phyloP scores from a whole-genome alignment of 2,797 vertebrate species.

The Pogoniulus pusillus region DNA sequence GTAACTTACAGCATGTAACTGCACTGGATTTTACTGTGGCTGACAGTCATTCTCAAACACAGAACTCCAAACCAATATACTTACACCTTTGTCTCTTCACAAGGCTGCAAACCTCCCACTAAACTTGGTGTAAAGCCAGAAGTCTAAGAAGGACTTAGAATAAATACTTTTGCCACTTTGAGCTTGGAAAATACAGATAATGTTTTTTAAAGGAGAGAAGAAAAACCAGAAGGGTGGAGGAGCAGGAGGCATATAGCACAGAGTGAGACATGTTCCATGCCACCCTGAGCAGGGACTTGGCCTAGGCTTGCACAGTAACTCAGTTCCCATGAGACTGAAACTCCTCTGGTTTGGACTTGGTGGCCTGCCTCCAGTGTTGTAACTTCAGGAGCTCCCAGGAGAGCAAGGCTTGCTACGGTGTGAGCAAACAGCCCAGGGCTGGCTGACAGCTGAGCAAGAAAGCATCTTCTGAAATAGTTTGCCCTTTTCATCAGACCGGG shows the following conservation, averaged over 20 bases:
- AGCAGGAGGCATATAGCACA: not conserved
- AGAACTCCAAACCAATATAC: not conserved
- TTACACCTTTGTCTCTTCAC: not conserved
- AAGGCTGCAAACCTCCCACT: not conserved
- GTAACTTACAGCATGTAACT: not conserved
- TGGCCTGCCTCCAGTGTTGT: rapidly evolving
- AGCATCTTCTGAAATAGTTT: not conserved
- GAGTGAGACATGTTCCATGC: not conserved
- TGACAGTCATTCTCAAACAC: not conserved
- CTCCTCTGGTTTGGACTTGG: not conserved
- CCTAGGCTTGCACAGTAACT: not conserved
- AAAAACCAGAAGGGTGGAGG: not conserved
- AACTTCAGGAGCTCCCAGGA: not conserved
- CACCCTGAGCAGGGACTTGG: not conserved
- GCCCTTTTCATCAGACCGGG: not conserved
- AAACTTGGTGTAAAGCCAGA: not conserved
- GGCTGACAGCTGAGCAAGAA: not conserved
- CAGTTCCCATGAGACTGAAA: not conserved
- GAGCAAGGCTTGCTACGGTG: rapidly evolving
- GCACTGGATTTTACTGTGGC: not conserved
- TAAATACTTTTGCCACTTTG: not conserved
- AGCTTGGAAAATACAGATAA: not conserved
- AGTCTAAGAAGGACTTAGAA: not conserved
- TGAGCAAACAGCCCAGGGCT: not conserved
- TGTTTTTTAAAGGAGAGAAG: not conserved